Evolutionary conservation across 2,113 vertebrate species (phyloP).

Genomic region (Ciconia boyciana): DNA sequence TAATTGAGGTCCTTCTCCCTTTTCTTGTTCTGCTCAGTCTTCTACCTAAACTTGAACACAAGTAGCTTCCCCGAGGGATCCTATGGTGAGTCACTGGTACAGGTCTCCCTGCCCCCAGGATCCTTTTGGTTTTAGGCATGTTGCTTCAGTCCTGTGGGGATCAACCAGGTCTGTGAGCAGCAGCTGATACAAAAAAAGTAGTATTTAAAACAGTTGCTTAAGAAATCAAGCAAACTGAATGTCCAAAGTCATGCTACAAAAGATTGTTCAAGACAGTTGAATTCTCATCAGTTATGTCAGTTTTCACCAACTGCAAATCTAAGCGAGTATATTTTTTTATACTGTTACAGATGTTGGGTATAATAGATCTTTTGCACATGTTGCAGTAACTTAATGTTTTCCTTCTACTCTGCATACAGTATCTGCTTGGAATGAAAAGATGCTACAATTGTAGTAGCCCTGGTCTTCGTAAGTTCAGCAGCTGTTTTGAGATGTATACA

Average conservation of each 20-base stretch:
- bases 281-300: neutral
- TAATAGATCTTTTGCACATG: neutral
- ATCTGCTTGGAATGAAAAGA: constrained; percentile 24
- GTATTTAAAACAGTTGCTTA: neutral
- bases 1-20: neutral
- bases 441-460: neutral
- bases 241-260: neutral
- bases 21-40: neutral
- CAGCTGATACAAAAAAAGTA: neutral
- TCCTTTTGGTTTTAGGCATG: neutral
- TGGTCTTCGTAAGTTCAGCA: neutral
- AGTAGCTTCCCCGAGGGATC: neutral
- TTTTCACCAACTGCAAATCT: neutral
- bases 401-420: neutral
- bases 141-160: neutral
- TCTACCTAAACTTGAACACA: neutral
- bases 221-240: neutral
- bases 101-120: neutral
- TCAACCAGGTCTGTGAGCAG: neutral
- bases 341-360: neutral
- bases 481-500: neutral
- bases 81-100: neutral
- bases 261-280: neutral
- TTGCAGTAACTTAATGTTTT: neutral
- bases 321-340: neutral